A percentile compares a stretch with the other conserved stretches of the same genome.
These are phyloP conservation scores for Cheilosia grossa DNA, from an alignment of 2,888 invertebrate species.

Conservation along the genomic window DNA sequence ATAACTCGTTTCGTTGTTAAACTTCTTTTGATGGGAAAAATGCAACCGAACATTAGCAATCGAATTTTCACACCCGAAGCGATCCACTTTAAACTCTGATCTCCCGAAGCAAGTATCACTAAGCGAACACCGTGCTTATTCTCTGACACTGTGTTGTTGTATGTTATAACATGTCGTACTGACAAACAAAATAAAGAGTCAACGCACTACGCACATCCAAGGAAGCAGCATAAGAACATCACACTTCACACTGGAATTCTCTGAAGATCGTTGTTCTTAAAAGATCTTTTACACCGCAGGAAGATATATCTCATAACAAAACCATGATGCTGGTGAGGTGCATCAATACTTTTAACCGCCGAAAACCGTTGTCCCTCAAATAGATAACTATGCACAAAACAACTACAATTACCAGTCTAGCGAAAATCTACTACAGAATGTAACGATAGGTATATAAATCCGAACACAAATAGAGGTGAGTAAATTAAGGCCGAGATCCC, in stretches of 20 bases:
- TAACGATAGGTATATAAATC: constrained; percentile 33
- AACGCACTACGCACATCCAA: constrained; percentile 62
- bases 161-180: constrained; percentile 47
- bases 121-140: constrained; percentile 21
- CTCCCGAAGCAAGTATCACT: constrained; percentile 12
- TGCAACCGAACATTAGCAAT: constrained; percentile 23
- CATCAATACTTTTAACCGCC: constrained; percentile 42
- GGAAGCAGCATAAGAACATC: constrained; percentile 60
- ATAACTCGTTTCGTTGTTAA: constrained; percentile 60
- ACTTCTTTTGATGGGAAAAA: constrained; percentile 18
- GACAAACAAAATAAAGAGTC: constrained; percentile 54
- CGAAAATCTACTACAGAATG: constrained; percentile 31
- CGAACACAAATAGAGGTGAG: constrained; percentile 40
- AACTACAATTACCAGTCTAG: constrained; percentile 43
- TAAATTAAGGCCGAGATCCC: constrained; percentile 21
- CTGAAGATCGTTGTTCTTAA: constrained; percentile 36
- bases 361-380: constrained; percentile 31
- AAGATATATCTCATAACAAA: constrained; percentile 54
- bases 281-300: constrained; percentile 41
- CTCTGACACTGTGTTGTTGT: constrained; percentile 31
- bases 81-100: constrained; percentile 49
- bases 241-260: constrained; percentile 46
- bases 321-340: constrained; percentile 48
- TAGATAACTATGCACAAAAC: constrained; percentile 57
- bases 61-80: constrained; percentile 58